phyloP scores from a whole-genome alignment of 2,797 vertebrate genomes.

The Sitta carolinensis region DNA sequence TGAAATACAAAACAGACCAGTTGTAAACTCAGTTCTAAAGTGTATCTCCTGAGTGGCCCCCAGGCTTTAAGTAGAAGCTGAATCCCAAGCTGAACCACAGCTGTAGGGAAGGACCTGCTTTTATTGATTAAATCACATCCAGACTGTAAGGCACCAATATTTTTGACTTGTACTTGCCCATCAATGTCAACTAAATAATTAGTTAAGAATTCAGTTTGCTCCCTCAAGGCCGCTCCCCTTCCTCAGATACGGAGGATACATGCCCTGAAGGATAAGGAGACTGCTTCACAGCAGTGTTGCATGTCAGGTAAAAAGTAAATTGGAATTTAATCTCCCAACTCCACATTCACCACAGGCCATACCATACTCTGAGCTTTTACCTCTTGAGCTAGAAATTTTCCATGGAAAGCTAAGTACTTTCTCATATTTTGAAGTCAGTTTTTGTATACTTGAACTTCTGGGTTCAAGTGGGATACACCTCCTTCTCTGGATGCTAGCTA shows the following conservation, averaged over 20 bases:
- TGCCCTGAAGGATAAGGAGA: background rate
- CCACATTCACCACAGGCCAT: background rate
- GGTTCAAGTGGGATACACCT: background rate
- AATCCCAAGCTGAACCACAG: background rate
- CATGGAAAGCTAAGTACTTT: background rate
- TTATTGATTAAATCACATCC: background rate
- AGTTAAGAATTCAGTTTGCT: background rate
- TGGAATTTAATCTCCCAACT: background rate
- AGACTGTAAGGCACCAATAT: background rate
- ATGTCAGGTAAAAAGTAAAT: background rate
- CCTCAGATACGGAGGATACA: accelerated
- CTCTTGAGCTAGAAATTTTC: background rate
- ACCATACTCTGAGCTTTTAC: background rate
- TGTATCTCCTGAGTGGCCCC: background rate
- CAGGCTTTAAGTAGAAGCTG: background rate
- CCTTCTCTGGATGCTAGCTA: background rate
- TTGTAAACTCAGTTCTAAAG: background rate
- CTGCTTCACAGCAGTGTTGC: background rate
- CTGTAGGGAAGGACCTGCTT: background rate
- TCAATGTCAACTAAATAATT: background rate
- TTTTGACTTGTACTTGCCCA: background rate
- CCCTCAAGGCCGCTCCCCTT: background rate
- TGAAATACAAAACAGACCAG: background rate
- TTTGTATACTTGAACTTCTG: background rate
- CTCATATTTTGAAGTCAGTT: background rate